A percentile compares a stretch with the other conserved stretches of the same genome.
Conservation (phyloP, 2,113 vertebrate genomes). For the Gambusia holbrooki region DNA sequence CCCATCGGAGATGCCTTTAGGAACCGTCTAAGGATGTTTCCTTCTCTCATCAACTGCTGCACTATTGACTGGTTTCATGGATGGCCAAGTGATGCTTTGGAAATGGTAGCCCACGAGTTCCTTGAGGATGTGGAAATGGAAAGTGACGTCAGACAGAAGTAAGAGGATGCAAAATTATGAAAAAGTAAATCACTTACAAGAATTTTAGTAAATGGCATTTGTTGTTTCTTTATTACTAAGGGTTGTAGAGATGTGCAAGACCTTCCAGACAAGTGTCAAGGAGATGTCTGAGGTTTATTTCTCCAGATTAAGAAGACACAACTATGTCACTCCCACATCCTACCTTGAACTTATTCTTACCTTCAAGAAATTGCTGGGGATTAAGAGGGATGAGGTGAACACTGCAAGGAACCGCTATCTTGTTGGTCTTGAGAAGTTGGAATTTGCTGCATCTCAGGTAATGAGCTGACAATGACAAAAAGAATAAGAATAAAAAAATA, state of each 20-base stretch:
- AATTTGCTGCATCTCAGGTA: constrained; percentile 91
- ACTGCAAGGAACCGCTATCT: constrained; percentile 86
- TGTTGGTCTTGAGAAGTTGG: constrained; percentile 88
- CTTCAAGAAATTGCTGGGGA: constrained; percentile 86
- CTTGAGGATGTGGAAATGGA: constrained; percentile 90
- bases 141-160: constrained; percentile 82
- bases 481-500: no score
- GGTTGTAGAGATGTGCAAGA: constrained; percentile 92
- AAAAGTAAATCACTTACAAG: not conserved
- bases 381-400: constrained; percentile 87
- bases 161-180: constrained; percentile 45
- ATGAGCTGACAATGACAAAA: constrained; percentile 1
- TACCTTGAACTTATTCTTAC: constrained; percentile 94
- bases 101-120: constrained; percentile 94
- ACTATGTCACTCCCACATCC: constrained; percentile 94
- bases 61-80: constrained; percentile 96
- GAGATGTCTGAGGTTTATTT: constrained; percentile 84
- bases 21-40: constrained; percentile 92
- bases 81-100: constrained; percentile 92
- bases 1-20: constrained; percentile 94
- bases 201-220: not conserved
- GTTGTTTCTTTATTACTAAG: constrained; percentile 64
- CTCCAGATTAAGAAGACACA: constrained; percentile 83
- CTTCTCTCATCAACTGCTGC: constrained; percentile 94
- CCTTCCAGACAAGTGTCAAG: constrained; percentile 87